Percentiles rank a stretch among this genome's conserved stretches.
phyloP scores from a whole-genome alignment of 2,113 vertebrate genomes.

The Atractosteus spatula region DNA sequence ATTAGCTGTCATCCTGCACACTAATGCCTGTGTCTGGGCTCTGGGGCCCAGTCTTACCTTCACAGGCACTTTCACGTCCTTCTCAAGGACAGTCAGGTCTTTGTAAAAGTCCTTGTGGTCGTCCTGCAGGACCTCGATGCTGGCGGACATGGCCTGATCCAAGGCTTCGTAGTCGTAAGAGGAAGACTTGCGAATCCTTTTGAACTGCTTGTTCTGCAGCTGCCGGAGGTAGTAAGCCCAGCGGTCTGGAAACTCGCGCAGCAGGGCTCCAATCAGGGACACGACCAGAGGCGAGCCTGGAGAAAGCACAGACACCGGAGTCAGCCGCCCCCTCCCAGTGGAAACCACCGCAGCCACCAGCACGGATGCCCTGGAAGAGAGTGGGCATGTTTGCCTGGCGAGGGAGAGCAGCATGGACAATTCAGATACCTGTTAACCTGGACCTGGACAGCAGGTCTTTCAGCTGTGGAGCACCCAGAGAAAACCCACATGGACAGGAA shows the following conservation, averaged over 20 bases:
- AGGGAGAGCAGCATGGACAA: too few species aligned
- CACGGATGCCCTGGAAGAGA: too few species aligned
- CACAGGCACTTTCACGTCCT: conserved; percentile 89
- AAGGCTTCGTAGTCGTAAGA: conserved; percentile 96
- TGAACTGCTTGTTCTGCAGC: conserved; percentile 88
- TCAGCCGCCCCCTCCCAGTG: too few species aligned
- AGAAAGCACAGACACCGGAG: background rate
- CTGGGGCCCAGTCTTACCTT: conserved; percentile 67
- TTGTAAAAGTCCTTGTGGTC: conserved; percentile 80
- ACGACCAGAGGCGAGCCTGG: conserved; percentile 92
- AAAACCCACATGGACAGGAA: too few species aligned
- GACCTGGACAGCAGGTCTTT: too few species aligned
- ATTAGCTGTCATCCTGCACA: too few species aligned
- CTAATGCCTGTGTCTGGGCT: background rate
- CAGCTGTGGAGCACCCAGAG: too few species aligned
- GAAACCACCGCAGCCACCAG: too few species aligned
- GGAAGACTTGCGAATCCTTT: conserved; percentile 90
- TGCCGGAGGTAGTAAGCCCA: conserved; percentile 93
- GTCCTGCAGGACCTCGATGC: conserved; percentile 83
- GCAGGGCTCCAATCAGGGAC: conserved; percentile 88
- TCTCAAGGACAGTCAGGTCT: conserved; percentile 85
- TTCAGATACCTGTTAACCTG: too few species aligned
- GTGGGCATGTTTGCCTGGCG: too few species aligned
- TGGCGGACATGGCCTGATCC: conserved; percentile 96
- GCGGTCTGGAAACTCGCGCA: conserved; percentile 87